phyloP scores from a whole-genome alignment of 2,797 vertebrate species.

The Acanthurus tractus region DNA sequence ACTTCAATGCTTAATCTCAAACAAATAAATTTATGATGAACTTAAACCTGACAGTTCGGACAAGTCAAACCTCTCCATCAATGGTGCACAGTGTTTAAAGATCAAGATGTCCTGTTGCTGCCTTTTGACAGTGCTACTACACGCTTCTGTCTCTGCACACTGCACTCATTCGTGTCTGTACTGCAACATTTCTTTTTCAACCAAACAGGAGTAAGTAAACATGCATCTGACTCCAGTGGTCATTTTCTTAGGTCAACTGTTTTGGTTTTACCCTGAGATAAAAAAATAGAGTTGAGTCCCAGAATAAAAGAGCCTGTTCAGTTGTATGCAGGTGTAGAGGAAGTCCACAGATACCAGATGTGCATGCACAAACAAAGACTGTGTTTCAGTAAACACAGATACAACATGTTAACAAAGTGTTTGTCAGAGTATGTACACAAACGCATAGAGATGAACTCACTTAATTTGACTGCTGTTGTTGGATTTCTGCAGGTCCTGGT shows the following conservation, averaged over 20 bases:
- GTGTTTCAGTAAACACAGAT: neutral
- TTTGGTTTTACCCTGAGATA: conserved; percentile 15
- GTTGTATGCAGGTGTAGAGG: neutral
- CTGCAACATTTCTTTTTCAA: conserved; percentile 18
- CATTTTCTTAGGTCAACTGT: conserved; percentile 33
- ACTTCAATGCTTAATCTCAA: neutral
- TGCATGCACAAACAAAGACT: conserved; percentile 13
- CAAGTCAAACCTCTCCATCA: neutral
- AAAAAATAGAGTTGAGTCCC: neutral
- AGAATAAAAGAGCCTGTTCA: conserved; percentile 21
- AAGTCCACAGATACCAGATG: neutral
- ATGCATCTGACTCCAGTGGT: conserved; percentile 32
- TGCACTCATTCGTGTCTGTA: conserved; percentile 17
- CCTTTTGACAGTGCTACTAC: conserved; percentile 1
- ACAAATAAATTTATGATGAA: conserved; percentile 11
- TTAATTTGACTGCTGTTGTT: conserved; percentile 92
- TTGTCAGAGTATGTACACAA: neutral
- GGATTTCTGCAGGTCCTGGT: conserved; percentile 95
- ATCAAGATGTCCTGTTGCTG: neutral
- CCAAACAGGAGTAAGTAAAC: conserved; percentile 16
- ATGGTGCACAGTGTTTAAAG: neutral
- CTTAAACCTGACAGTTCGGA: conserved; percentile 7
- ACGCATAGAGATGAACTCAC: conserved; percentile 70
- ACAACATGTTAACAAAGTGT: neutral
- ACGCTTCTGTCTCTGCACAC: conserved; percentile 25